Percentiles rank a stretch among this genome's conserved stretches.
Conservation (phyloP, 1,140 invertebrate species). For the Sminthurinus signatus region DNA sequence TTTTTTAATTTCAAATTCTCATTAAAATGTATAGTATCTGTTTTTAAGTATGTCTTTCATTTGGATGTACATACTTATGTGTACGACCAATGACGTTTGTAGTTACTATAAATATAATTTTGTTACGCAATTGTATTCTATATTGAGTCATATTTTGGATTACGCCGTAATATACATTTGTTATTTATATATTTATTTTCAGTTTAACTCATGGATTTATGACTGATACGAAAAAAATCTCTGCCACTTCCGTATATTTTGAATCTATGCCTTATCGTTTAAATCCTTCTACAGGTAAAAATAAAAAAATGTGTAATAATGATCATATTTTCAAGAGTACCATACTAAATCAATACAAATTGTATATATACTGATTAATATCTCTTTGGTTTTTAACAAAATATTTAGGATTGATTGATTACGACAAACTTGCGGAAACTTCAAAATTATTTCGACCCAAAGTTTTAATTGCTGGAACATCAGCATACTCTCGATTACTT, state of each 20-base stretch:
- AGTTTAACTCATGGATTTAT: constrained; percentile 59
- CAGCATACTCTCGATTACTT: constrained; percentile 59
- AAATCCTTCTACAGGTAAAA: constrained; percentile 49
- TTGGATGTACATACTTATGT: too few relatives aligned
- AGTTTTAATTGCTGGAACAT: constrained; percentile 62
- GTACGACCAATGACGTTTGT: too few relatives aligned
- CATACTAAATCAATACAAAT: neutral
- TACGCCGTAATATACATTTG: neutral
- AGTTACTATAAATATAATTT: too few relatives aligned
- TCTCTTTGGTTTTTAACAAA: neutral
- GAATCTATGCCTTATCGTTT: constrained; percentile 62
- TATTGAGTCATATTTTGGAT: too few relatives aligned
- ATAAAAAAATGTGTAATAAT: neutral
- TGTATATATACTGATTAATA: neutral
- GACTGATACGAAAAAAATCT: constrained; percentile 57
- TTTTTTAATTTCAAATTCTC: too few relatives aligned
- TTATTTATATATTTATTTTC: constrained; percentile 24
- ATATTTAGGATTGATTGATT: constrained; percentile 59
- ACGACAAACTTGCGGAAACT: constrained; percentile 55
- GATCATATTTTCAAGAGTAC: neutral
- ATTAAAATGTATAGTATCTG: too few relatives aligned
- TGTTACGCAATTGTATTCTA: too few relatives aligned
- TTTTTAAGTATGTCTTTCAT: too few relatives aligned
- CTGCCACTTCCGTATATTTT: constrained; percentile 61
- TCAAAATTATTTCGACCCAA: constrained; percentile 57